These are phyloP conservation scores for Congeria kusceri DNA, from an alignment of 2,888 invertebrate genomes.

Conservation along the genomic window DNA sequence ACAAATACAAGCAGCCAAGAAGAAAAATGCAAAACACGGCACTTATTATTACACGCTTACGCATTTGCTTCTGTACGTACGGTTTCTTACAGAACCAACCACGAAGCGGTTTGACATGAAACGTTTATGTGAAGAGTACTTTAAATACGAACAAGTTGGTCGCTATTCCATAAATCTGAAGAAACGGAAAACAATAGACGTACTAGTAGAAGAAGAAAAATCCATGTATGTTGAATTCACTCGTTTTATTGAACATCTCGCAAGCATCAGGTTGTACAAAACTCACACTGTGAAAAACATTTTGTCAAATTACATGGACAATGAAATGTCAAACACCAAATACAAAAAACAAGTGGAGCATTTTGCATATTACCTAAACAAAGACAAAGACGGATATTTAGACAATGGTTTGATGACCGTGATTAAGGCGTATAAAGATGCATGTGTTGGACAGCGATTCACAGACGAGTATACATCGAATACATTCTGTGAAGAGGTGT, in stretches of 20 bases:
- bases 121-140: background rate
- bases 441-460: background rate
- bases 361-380: conserved; percentile 7
- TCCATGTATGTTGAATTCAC: background rate
- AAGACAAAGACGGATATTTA: background rate
- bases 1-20: background rate
- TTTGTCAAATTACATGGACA: background rate
- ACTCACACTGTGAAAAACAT: conserved; percentile 2
- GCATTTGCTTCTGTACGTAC: conserved; percentile 10
- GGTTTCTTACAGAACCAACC: background rate
- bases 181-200: background rate
- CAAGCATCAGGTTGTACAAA: background rate
- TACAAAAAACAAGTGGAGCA: background rate
- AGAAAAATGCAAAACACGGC: conserved; percentile 10
- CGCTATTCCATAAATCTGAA: background rate
- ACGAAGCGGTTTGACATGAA: background rate
- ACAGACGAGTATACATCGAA: conserved; percentile 2
- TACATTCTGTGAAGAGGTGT: conserved; percentile 14
- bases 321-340: background rate
- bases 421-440: background rate
- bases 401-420: background rate
- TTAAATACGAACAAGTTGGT: background rate
- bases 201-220: background rate
- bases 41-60: conserved; percentile 5
- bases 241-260: conserved; percentile 14